Conservation (phyloP, 1,140 invertebrate genomes). For the Ceratitis capitata region DNA sequence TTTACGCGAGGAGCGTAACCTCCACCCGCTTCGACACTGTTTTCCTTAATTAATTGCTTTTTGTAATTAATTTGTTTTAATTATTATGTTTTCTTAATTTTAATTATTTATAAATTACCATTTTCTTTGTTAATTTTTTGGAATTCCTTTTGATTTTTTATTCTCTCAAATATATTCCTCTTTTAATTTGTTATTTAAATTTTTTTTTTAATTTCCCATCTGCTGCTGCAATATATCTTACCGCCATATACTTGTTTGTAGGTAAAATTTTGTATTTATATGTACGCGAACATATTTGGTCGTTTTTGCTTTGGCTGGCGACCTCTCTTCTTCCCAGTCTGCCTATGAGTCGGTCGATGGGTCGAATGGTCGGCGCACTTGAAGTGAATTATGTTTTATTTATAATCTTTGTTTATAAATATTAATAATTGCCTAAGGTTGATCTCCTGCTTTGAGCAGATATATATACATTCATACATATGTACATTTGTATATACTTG, state of each 20-base stretch:
- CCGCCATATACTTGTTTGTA: neutral
- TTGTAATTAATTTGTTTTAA: too few relatives aligned
- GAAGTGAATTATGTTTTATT: slow-evolving; percentile 26
- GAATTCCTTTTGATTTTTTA: too few relatives aligned
- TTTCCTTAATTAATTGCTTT: too few relatives aligned
- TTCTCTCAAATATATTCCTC: too few relatives aligned
- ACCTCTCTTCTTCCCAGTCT: neutral
- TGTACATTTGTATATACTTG: neutral
- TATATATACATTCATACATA: neutral
- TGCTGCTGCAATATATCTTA: neutral
- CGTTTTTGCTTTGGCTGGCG: neutral
- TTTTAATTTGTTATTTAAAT: neutral
- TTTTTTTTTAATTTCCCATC: neutral
- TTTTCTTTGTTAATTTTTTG: too few relatives aligned
- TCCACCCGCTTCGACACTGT: too few relatives aligned
- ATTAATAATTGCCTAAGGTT: neutral
- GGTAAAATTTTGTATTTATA: neutral
- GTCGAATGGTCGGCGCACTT: neutral
- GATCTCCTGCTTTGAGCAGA: neutral
- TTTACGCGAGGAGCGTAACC: too few relatives aligned
- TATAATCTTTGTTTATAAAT: slow-evolving; percentile 31
- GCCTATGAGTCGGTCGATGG: neutral
- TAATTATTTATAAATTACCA: too few relatives aligned
- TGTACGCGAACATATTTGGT: neutral
- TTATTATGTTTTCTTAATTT: too few relatives aligned